Evolutionary conservation across 2,888 invertebrate species (phyloP), one percentile per base, ranked within the genome.

Genomic region (Aporophyla nigra): DNA sequence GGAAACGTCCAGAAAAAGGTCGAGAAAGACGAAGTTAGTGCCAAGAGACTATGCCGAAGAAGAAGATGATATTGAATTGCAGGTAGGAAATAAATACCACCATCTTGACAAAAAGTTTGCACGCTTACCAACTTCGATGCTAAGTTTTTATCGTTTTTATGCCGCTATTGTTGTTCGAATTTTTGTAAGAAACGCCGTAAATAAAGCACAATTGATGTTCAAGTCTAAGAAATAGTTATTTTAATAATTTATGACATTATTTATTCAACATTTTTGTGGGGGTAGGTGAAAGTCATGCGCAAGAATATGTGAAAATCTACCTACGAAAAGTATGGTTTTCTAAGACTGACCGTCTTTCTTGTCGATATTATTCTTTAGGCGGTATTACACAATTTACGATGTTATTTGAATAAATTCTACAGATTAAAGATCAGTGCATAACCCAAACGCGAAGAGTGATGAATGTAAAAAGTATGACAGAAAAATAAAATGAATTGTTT

Each of bases 11-110:
- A 86, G 84, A 54, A 93, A 89, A 84, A 81, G 89, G 51, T 75
- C 80, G 43, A 89, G 93, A 66, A 93, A 93, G 77, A 75, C 90
- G 6, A 93, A 92, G 74, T 80, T 92, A 68, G 87, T 90, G 74
- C 89, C 87, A 43, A 87, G 93, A 10, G 80, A 90, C 19, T 88
- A 78, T 66, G 85, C 87, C 1, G 24, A 43, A 21, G 62, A 58
- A 10, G 86, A 85, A 27, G 73, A 70, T n/a, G 75, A 66, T 62
- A 24, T 69, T 53, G 58, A 74, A 66, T 71, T 84, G 74, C 87
- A 87, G 87, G 87, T 87, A 78, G 70, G 65, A 73, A 33, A 24
- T 49, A 67, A 16, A 16, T 70, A 83, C 86, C 88, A 86, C 88
- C 87, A 87, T 87, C 79, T 87, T 87, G 88, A 76, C 12, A 6